These are phyloP conservation scores for Oeneis ivallda DNA, from an alignment of 2,888 invertebrate genomes.

Conservation along the genomic window DNA sequence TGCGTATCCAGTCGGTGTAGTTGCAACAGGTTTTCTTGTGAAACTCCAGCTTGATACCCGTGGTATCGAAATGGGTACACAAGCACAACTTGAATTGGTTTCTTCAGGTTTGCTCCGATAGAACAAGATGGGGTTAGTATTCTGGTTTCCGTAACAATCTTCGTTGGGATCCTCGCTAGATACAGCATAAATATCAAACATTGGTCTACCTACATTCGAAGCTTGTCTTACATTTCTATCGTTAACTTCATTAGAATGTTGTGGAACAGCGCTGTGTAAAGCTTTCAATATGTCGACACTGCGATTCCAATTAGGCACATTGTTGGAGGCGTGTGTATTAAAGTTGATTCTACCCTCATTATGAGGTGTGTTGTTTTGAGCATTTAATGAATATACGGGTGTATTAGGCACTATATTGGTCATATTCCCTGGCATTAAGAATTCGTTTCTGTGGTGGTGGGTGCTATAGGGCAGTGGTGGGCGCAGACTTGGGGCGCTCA, in stretches of 20 bases:
- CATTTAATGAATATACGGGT: conserved; percentile 3
- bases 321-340: not conserved
- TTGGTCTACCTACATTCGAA: conserved; percentile 10
- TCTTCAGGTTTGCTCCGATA: conserved; percentile 19
- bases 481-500: conserved; percentile 4
- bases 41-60: conserved; percentile 33
- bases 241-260: conserved; percentile 4
- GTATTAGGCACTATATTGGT: conserved; percentile 17
- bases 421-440: conserved; percentile 2
- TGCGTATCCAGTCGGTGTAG: not conserved
- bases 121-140: not conserved
- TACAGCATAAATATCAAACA: conserved; percentile 12
- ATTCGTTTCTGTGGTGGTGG: conserved; percentile 14
- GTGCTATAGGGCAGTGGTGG: conserved; percentile 10
- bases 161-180: not conserved
- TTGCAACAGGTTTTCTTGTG: conserved; percentile 15
- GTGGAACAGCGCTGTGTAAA: conserved; percentile 16
- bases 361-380: conserved; percentile 10
- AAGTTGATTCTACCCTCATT: conserved; percentile 12
- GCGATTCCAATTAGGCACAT: conserved; percentile 20
- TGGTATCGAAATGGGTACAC: conserved; percentile 21
- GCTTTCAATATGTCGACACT: conserved; percentile 19
- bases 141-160: not conserved
- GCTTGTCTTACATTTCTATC: conserved; percentile 8
- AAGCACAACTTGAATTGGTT: conserved; percentile 10